Evolutionary conservation across 2,113 vertebrate species (phyloP).

Genomic region (Archocentrus centrarchus): DNA sequence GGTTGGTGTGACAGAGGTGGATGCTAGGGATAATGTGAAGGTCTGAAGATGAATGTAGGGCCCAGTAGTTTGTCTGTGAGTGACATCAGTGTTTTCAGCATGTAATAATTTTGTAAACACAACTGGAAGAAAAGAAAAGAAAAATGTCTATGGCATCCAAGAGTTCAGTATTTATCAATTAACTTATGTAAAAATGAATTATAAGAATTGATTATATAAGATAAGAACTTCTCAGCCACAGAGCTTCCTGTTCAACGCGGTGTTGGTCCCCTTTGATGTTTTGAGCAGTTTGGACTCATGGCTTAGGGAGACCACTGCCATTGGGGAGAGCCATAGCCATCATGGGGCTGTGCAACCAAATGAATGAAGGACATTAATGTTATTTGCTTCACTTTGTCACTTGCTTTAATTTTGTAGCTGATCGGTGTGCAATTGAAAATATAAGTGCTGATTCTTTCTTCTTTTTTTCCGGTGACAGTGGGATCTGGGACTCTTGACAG

Average conservation of each 20-base stretch:
- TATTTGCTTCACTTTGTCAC: neutral
- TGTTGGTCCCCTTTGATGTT: neutral
- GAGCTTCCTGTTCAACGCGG: too few relatives aligned
- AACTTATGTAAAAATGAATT: neutral
- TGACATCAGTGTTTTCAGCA: rapidly evolving
- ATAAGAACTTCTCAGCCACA: rapidly evolving
- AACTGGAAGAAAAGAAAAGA: neutral
- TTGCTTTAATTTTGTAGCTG: neutral
- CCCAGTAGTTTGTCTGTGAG: neutral
- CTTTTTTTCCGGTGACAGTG: neutral
- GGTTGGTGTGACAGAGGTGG: neutral
- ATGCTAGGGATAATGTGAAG: neutral
- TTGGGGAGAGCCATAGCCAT: neutral
- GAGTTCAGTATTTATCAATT: neutral
- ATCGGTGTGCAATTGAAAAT: neutral
- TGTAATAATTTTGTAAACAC: neutral
- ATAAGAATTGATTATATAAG: neutral
- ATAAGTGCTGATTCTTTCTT: neutral
- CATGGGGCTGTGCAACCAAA: too few relatives aligned
- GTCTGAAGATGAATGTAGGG: rapidly evolving
- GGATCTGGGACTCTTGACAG: neutral
- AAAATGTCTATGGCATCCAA: neutral
- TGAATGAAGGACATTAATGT: neutral
- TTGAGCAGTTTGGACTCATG: neutral
- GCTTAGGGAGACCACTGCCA: neutral